Evolutionary conservation across 2,888 invertebrate genomes (phyloP).

Genomic region (Salpingus planirostris): DNA sequence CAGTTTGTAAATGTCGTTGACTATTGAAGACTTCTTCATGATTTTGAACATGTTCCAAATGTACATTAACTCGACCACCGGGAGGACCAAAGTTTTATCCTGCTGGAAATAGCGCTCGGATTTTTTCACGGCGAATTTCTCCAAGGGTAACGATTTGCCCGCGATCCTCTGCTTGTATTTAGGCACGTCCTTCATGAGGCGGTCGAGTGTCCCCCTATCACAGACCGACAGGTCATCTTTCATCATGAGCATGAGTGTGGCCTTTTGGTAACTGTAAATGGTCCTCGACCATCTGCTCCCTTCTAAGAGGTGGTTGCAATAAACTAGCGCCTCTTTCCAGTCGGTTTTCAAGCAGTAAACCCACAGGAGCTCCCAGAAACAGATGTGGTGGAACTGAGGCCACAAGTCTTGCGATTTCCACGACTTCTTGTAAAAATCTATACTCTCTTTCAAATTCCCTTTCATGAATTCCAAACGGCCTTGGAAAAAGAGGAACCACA

Average conservation of each 20-base stretch:
- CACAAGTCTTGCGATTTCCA: conserved; percentile 76
- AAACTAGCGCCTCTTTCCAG: conserved; percentile 69
- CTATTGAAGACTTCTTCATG: conserved; percentile 57
- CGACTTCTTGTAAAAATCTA: conserved; percentile 69
- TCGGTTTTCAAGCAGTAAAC: conserved; percentile 64
- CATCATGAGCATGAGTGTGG: conserved; percentile 71
- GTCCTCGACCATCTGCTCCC: conserved; percentile 89
- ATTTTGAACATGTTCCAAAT: conserved; percentile 89
- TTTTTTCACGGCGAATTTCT: conserved; percentile 89
- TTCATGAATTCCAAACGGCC: conserved; percentile 76
- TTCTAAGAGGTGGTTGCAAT: conserved; percentile 60
- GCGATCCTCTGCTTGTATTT: conserved; percentile 81
- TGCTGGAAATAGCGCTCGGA: conserved; percentile 71
- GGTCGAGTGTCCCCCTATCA: conserved; percentile 49
- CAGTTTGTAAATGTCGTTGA: conserved; percentile 54
- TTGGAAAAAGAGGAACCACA: conserved; percentile 87
- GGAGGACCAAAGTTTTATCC: conserved; percentile 63
- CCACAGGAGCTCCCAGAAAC: conserved; percentile 94
- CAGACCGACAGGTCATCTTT: conserved; percentile 44
- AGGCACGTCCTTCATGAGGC: conserved; percentile 70
- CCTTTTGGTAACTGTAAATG: conserved; percentile 85
- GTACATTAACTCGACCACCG: conserved; percentile 81
- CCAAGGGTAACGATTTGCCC: conserved; percentile 94
- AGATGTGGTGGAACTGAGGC: conserved; percentile 87
- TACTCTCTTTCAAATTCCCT: conserved; percentile 63